Base-by-base conservation (phyloP, 2,888 invertebrate species). In the Polydrusus tereticollis region DNA sequence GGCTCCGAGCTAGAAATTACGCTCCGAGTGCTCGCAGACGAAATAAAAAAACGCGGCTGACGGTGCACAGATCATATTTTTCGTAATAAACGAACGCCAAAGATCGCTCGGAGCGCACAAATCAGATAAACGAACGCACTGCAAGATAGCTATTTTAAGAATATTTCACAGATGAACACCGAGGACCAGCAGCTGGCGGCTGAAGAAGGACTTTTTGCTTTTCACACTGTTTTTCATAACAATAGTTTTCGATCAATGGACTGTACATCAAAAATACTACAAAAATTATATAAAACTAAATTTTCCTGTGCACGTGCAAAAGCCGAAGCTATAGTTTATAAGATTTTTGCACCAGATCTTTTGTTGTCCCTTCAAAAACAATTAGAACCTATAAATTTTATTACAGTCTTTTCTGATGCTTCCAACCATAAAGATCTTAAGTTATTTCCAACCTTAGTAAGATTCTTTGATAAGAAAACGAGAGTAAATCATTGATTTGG, bases 151-250 rank as follows among this genome's bases (percentile, higher is more conserved):
- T 47, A 47, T 47, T 47, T 47, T 8, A 47, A 16, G 20, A 47
- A 47, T 47, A 20, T 47, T 47, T 47, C 47, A 18, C 47, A 47
- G 20, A 47, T 47, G 18, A 47, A 47, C 47, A 16, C 47, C 47
- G 47, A 47, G 20, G 47, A 47, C 47, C 47, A 47, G 47, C 47
- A 14, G 18, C 47, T 47, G 47, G 47, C 47, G 47, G 47, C 47
- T 47, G 47, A 47, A 47, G 47, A 47, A 47, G 47, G 47, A 18
- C n/a, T 47, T 47, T 47, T 47, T 47, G 47, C 47, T 18, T 47
- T 47, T 47, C 18, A 47, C 47, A 47, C 14, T 47, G 47, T 47
- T 8, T 47, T 47, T 47, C 14, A 16, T 47, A 47, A 18, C 47
- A 47, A 47, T 47, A 47, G 47, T 47, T 47, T 47, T 47, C 47